phyloP scores from a whole-genome alignment of 2,797 vertebrate genomes.

The Hydrophis major region DNA sequence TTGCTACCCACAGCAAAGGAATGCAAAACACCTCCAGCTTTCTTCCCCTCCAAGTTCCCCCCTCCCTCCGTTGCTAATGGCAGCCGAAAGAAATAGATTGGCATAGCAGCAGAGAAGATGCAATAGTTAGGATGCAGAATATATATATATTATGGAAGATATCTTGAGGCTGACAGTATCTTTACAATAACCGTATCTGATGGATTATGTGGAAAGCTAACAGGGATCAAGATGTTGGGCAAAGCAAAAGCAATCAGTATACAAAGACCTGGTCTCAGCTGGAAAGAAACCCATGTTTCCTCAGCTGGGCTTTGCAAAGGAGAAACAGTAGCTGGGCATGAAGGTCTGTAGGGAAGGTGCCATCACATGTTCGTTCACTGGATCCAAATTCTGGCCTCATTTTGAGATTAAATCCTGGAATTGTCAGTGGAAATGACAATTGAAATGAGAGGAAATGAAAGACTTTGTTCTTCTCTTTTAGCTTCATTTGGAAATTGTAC shows the following conservation, averaged over 20 bases:
- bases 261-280: neutral
- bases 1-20: too few relatives aligned
- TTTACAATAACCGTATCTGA: neutral
- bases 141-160: too few relatives aligned
- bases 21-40: too few relatives aligned
- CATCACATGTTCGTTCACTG: neutral
- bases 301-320: neutral
- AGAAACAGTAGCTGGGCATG: neutral
- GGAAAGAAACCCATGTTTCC: neutral
- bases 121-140: too few relatives aligned
- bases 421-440: neutral
- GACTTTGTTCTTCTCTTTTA: neutral
- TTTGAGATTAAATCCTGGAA: neutral
- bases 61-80: too few relatives aligned
- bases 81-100: too few relatives aligned
- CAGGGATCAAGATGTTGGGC: neutral
- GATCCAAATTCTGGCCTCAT: neutral
- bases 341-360: neutral
- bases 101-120: too few relatives aligned
- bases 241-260: neutral
- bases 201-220: neutral
- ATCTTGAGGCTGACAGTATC: neutral
- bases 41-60: too few relatives aligned
- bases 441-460: neutral
- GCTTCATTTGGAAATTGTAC: neutral